A percentile compares a stretch with the other conserved stretches of the same genome.
Evolutionary conservation across 2,797 vertebrate genomes (phyloP).

Genomic region (Todus mexicanus): DNA sequence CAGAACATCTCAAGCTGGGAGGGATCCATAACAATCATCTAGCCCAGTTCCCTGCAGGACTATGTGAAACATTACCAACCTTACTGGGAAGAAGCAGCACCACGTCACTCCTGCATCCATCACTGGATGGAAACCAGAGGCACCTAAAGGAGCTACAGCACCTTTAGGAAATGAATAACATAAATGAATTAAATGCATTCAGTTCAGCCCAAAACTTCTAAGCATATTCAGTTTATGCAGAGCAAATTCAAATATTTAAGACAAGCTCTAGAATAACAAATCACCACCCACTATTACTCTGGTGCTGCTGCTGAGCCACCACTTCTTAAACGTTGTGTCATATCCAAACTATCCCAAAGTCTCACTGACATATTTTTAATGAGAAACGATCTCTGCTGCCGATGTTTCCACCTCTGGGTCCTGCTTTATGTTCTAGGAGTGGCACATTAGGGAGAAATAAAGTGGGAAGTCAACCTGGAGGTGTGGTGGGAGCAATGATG

Average conservation of each 20-base stretch:
- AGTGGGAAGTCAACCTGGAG: not conserved
- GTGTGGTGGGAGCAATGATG: not conserved
- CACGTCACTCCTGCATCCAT: not conserved
- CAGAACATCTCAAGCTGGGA: not conserved
- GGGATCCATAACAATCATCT: not conserved
- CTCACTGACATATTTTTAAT: not conserved
- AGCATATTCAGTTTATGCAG: not conserved
- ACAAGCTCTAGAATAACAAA: not conserved
- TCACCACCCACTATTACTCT: too few relatives aligned
- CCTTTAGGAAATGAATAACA: not conserved
- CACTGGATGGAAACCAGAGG: not conserved
- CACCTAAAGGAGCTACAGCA: not conserved
- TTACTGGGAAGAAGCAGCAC: not conserved
- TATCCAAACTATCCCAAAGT: not conserved
- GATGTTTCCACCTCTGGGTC: not conserved
- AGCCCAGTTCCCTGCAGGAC: not conserved
- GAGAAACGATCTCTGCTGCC: not conserved
- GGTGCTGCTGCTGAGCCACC: not conserved
- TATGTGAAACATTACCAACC: not conserved
- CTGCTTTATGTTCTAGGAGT: not conserved
- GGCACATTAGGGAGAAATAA: not conserved
- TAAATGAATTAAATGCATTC: not conserved
- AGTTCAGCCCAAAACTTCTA: not conserved
- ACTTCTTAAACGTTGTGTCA: not conserved
- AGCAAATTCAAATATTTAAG: not conserved